phyloP scores from a whole-genome alignment of 2,888 invertebrate genomes.

The Apodemia hepburni region DNA sequence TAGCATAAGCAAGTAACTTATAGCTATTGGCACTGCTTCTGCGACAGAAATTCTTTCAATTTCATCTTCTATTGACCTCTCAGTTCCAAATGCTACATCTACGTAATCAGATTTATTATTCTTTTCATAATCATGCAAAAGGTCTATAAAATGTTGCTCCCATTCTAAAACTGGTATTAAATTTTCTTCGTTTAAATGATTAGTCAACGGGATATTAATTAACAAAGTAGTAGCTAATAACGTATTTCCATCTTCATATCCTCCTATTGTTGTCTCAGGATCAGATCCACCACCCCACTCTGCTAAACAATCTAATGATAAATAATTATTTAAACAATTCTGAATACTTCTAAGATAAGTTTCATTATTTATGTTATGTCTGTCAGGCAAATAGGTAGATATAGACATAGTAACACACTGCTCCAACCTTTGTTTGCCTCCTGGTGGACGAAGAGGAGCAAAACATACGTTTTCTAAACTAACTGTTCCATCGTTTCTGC shows the following conservation, averaged over 20 bases:
- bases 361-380: constrained; percentile 67
- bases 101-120: constrained; percentile 79
- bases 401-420: constrained; percentile 91
- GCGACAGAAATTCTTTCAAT: constrained; percentile 91
- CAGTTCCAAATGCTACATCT: constrained; percentile 86
- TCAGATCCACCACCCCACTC: constrained; percentile 94
- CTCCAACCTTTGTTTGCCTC: constrained; percentile 68
- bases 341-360: constrained; percentile 60
- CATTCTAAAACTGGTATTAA: constrained; percentile 84
- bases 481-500: constrained; percentile 73
- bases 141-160: constrained; percentile 87
- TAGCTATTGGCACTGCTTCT: constrained; percentile 90
- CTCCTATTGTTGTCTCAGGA: constrained; percentile 92
- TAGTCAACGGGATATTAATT: constrained; percentile 89
- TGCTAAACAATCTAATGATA: constrained; percentile 83
- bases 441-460: constrained; percentile 87
- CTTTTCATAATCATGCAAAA: constrained; percentile 79
- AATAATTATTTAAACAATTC: constrained; percentile 64
- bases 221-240: constrained; percentile 79
- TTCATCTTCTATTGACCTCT: constrained; percentile 96
- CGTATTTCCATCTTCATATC: constrained; percentile 74
- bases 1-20: constrained; percentile 97
- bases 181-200: constrained; percentile 80
- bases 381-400: constrained; percentile 88
- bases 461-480: constrained; percentile 85